phyloP scores from a whole-genome alignment of 2,113 vertebrate genomes.

The Psittacula cyanocephala region DNA sequence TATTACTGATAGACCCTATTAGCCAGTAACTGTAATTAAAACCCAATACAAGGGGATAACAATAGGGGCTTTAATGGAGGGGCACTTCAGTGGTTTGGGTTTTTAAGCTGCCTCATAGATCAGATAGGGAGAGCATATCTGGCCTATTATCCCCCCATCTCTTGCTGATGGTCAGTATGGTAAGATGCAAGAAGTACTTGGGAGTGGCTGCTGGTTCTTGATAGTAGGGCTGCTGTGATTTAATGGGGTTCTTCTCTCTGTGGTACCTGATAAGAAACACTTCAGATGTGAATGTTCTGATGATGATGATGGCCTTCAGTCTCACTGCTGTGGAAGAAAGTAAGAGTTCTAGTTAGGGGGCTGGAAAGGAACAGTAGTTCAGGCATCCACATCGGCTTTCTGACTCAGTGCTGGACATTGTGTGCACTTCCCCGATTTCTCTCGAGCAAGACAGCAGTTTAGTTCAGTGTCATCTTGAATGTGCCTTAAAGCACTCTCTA shows the following conservation, averaged over 20 bases:
- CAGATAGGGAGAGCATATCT: not conserved
- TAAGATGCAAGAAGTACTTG: not conserved
- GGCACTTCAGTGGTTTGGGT: not conserved
- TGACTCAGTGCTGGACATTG: accelerated
- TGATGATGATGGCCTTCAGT: accelerated
- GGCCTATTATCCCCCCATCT: not conserved
- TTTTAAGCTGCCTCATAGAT: not conserved
- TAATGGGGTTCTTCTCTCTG: too few species aligned
- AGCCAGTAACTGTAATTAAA: not conserved
- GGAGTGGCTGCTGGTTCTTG: not conserved
- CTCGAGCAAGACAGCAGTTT: not conserved
- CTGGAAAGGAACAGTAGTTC: not conserved
- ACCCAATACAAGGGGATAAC: not conserved
- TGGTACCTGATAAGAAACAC: accelerated
- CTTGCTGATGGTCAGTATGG: accelerated
- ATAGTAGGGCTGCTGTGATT: not conserved
- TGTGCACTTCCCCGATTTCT: not conserved
- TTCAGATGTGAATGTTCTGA: not conserved
- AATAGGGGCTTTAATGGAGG: accelerated
- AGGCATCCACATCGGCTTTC: not conserved
- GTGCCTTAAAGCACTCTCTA: not conserved
- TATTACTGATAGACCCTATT: not conserved
- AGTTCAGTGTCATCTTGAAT: not conserved
- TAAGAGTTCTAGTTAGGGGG: not conserved
- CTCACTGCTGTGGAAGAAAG: not conserved